phyloP scores from a whole-genome alignment of 2,888 invertebrate species.

The Mactromeris polynyma region DNA sequence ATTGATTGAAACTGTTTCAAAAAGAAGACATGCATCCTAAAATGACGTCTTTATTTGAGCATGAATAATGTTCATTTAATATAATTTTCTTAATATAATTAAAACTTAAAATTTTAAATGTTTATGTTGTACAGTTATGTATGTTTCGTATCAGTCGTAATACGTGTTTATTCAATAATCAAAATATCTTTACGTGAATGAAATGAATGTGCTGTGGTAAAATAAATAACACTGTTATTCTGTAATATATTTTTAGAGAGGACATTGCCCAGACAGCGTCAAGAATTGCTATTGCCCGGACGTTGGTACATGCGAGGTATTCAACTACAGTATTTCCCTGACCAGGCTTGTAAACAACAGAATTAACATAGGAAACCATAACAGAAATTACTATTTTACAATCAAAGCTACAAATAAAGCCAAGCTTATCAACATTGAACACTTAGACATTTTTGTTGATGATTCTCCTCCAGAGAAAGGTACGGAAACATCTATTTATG shows the following conservation, averaged over 20 bases:
- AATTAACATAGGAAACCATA: constrained; percentile 67
- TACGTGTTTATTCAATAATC: too few relatives aligned
- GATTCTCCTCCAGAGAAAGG: constrained; percentile 70
- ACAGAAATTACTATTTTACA: constrained; percentile 69
- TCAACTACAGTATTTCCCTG: constrained; percentile 52
- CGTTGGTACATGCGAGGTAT: constrained; percentile 61
- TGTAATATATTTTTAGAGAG: constrained; percentile 40
- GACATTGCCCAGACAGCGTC: constrained; percentile 28
- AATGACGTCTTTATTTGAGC: too few relatives aligned
- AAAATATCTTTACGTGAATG: too few relatives aligned
- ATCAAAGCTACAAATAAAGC: constrained; percentile 70
- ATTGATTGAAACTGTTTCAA: too few relatives aligned
- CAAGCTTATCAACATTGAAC: constrained; percentile 49
- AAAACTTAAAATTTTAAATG: too few relatives aligned
- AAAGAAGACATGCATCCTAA: too few relatives aligned
- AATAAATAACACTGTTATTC: background rate
- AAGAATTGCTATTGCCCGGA: constrained; percentile 65
- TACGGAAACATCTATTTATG: too few relatives aligned
- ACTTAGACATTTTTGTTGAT: constrained; percentile 68
- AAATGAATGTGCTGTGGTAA: background rate
- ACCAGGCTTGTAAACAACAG: constrained; percentile 45
- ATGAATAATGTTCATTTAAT: too few relatives aligned
- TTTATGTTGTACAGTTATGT: too few relatives aligned
- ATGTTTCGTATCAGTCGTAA: too few relatives aligned
- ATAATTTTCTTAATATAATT: too few relatives aligned